Evolutionary conservation across 92 coral and sea anemone species (phyloP).

Genomic region (Zoanthus sociatus): DNA sequence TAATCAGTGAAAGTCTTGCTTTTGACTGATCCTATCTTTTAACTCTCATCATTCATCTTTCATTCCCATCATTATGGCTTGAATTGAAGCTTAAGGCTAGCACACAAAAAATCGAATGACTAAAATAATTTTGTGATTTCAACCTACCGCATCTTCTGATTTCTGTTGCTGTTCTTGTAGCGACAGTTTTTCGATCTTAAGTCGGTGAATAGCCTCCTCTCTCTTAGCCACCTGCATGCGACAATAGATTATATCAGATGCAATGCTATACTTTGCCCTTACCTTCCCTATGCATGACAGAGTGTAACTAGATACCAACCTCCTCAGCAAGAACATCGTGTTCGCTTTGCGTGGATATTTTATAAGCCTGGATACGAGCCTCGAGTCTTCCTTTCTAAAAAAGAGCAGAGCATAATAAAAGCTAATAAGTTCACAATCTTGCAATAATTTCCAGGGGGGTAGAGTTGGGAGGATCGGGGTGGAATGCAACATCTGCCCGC

Average conservation of each 20-base stretch:
- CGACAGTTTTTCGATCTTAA: constrained; percentile 89
- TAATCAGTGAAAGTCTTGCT: too few relatives aligned
- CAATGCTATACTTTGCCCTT: not conserved
- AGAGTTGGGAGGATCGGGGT: too few relatives aligned
- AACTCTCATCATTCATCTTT: too few relatives aligned
- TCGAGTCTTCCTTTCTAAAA: constrained; percentile 94
- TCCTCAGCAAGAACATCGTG: constrained; percentile 93
- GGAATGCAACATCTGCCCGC: too few relatives aligned
- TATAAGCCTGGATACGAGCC: constrained; percentile 93
- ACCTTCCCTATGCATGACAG: not conserved
- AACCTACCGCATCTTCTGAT: constrained; percentile 86
- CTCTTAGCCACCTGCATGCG: constrained; percentile 77
- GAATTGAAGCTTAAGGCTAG: too few relatives aligned
- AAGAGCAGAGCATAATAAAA: constrained; percentile 1
- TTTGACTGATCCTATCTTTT: too few relatives aligned
- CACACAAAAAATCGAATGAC: too few relatives aligned
- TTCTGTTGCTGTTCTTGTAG: constrained; percentile 92
- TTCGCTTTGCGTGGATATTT: constrained; percentile 96
- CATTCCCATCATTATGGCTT: too few relatives aligned
- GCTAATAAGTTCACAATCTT: not conserved
- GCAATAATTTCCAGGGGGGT: too few relatives aligned
- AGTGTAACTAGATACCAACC: constrained; percentile 49
- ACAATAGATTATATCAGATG: not conserved
- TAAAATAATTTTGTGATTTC: not conserved
- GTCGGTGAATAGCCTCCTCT: constrained; percentile 95